A percentile compares a stretch with the other conserved stretches of the same genome.
Conservation (phyloP, 2,113 vertebrate species). For the Agapornis roseicollis region DNA sequence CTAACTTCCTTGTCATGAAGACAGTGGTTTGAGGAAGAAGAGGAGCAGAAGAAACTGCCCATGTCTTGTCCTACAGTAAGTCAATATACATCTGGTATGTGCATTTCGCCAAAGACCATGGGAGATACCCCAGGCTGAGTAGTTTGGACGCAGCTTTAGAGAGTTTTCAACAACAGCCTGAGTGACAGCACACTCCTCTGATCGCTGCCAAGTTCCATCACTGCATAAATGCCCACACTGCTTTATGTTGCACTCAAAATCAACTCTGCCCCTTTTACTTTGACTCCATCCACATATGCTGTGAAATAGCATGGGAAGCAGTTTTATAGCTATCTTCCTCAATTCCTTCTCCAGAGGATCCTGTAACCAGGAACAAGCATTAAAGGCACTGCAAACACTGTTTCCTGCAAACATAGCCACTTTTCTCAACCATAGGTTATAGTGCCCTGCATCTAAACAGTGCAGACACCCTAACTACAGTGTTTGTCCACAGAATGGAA, state of each 20-base stretch:
- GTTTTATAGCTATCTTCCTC: neutral
- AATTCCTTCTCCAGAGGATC: neutral
- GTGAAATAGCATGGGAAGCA: neutral
- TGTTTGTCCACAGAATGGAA: accelerated
- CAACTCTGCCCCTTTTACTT: neutral
- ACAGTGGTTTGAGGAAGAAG: neutral
- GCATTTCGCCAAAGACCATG: neutral
- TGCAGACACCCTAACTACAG: neutral
- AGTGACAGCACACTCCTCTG: neutral
- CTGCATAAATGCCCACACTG: neutral
- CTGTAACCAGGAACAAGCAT: neutral
- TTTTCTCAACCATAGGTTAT: neutral
- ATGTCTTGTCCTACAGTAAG: neutral
- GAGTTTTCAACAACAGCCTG: neutral
- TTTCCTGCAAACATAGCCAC: neutral
- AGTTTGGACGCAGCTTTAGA: neutral
- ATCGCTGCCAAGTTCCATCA: neutral
- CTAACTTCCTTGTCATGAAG: neutral
- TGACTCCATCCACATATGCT: neutral
- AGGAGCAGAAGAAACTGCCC: neutral
- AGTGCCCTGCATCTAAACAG: neutral
- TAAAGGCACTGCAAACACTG: neutral
- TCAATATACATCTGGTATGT: neutral
- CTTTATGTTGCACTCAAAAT: neutral
- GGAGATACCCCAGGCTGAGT: neutral